phyloP scores from a whole-genome alignment of 2,113 vertebrate genomes.

The Cranoglanis bouderius region DNA sequence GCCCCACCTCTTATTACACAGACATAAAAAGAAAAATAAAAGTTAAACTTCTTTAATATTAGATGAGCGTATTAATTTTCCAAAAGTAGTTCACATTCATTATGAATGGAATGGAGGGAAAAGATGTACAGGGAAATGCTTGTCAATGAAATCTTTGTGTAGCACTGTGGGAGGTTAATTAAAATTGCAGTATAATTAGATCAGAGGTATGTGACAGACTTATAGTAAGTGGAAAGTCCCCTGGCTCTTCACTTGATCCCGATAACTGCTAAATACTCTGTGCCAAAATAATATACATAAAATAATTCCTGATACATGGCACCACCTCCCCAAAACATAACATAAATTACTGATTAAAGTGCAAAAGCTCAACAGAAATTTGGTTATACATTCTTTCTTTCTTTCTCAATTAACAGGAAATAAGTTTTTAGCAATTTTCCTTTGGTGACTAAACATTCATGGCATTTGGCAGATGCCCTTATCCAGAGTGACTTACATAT shows the following conservation, averaged over 20 bases:
- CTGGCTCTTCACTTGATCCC: slow-evolving; percentile 42
- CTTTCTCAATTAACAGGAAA: background rate
- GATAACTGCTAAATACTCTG: slow-evolving; percentile 48
- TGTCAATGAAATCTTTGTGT: slow-evolving; percentile 50
- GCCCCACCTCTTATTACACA: slow-evolving; percentile 44
- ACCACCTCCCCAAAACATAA: background rate
- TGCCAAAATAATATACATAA: slow-evolving; percentile 50
- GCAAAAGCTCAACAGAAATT: background rate
- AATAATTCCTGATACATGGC: slow-evolving; percentile 2
- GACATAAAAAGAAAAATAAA: slow-evolving; percentile 54
- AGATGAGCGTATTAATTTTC: slow-evolving; percentile 58
- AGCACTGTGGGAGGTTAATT: slow-evolving; percentile 55
- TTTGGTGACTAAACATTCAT: no score
- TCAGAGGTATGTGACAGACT: slow-evolving; percentile 54
- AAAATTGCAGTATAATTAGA: slow-evolving; percentile 61
- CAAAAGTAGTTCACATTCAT: slow-evolving; percentile 63
- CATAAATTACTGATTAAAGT: slow-evolving; percentile 9
- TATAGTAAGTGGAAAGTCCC: slow-evolving; percentile 42
- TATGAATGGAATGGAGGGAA: slow-evolving; percentile 53
- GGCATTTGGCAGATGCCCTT: no score
- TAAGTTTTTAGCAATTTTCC: background rate
- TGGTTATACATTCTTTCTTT: background rate
- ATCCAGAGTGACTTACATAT: no score
- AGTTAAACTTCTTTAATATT: slow-evolving; percentile 52
- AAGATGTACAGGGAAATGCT: slow-evolving; percentile 47